These are phyloP conservation scores for Laspeyria flexula DNA, from an alignment of 2,888 invertebrate genomes.

Conservation along the genomic window DNA sequence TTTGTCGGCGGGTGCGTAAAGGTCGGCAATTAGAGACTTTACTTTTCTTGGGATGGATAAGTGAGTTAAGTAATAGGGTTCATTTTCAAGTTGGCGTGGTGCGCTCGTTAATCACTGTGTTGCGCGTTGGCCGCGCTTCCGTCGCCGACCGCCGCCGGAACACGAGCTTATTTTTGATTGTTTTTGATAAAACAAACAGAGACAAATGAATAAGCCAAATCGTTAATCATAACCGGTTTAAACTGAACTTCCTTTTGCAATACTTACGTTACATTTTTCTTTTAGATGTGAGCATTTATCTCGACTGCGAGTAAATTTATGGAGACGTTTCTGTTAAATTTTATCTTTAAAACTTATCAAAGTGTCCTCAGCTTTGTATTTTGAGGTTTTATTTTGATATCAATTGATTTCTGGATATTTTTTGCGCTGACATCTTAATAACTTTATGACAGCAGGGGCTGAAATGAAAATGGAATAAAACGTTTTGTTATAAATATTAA, in stretches of 20 bases:
- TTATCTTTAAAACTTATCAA: constrained; percentile 22
- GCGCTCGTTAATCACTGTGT: constrained; percentile 76
- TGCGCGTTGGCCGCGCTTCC: constrained; percentile 61
- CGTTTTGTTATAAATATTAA: no score
- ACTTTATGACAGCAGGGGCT: constrained; percentile 17
- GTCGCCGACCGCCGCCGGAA: constrained; percentile 72
- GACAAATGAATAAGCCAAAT: constrained; percentile 73
- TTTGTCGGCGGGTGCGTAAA: constrained; percentile 41
- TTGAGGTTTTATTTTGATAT: constrained; percentile 7
- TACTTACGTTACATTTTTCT: constrained; percentile 46
- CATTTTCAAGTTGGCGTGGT: constrained; percentile 74
- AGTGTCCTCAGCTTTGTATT: constrained; percentile 1
- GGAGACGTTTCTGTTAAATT: constrained; percentile 26
- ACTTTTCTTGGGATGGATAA: constrained; percentile 63
- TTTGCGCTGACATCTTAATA: constrained; percentile 21
- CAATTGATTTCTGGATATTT: constrained; percentile 15
- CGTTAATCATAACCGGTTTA: constrained; percentile 73
- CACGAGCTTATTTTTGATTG: constrained; percentile 80
- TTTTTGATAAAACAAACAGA: constrained; percentile 83
- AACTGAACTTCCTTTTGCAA: constrained; percentile 61
- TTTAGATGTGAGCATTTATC: constrained; percentile 42
- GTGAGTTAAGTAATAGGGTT: constrained; percentile 77
- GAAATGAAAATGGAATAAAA: constrained; percentile 30
- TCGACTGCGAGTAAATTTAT: constrained; percentile 38
- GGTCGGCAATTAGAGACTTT: constrained; percentile 68